These are phyloP conservation scores for Erpornis zantholeuca DNA, from an alignment of 2,113 vertebrate genomes.

Conservation along the genomic window DNA sequence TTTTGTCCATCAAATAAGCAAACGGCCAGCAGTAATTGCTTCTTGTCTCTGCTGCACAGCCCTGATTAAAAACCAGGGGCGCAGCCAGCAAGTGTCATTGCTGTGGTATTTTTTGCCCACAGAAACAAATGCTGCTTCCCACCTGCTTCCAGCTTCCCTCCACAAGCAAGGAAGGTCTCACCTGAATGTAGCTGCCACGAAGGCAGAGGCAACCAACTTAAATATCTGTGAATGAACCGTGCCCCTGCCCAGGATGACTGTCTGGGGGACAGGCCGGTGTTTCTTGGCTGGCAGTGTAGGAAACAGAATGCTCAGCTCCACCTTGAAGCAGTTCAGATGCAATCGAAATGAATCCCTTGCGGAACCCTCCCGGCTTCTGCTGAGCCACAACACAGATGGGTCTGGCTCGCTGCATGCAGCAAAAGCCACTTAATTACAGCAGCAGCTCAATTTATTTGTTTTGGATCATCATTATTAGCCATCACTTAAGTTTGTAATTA, in stretches of 20 bases:
- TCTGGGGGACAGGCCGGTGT: not conserved
- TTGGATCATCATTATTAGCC: conserved; percentile 46
- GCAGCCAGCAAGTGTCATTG: not conserved
- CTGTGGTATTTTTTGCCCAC: not conserved
- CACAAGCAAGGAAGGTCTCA: not conserved
- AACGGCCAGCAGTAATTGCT: not conserved
- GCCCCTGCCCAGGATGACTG: not conserved
- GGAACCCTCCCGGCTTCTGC: not conserved
- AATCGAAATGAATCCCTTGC: not conserved
- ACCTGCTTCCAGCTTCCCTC: not conserved
- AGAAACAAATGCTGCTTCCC: not conserved
- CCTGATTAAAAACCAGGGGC: not conserved
- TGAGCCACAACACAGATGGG: conserved; percentile 2
- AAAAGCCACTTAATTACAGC: conserved; percentile 46
- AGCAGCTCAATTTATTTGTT: conserved; percentile 53
- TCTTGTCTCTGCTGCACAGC: not conserved
- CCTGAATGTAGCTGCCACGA: not conserved
- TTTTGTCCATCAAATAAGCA: not conserved
- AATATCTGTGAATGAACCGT: not conserved
- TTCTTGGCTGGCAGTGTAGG: not conserved
- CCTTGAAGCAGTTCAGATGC: not conserved
- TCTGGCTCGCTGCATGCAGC: not conserved
- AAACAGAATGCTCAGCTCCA: not conserved
- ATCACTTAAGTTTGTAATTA: conserved; percentile 3
- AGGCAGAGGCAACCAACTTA: not conserved